Evolutionary conservation across 2,888 invertebrate genomes (phyloP).

Genomic region (Trachelus stipa): DNA sequence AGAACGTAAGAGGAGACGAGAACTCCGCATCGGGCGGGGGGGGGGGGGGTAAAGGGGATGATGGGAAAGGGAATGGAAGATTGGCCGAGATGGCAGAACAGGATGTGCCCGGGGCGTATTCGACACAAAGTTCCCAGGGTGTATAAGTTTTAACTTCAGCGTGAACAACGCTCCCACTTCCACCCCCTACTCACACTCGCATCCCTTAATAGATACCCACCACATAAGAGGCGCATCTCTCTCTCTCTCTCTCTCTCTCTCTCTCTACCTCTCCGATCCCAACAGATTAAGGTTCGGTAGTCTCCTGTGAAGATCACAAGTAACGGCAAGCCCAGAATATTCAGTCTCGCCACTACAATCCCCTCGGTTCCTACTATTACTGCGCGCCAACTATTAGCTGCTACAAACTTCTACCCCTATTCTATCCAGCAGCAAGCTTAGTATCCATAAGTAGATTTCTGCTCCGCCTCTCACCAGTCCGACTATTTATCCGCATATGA

Average conservation of each 20-base stretch:
- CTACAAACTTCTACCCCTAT: too few relatives aligned
- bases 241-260: too few relatives aligned
- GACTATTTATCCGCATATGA: too few relatives aligned
- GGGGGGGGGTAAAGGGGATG: not conserved
- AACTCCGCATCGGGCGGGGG: not conserved
- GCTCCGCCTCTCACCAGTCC: too few relatives aligned
- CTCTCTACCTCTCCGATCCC: slow-evolving; percentile 8
- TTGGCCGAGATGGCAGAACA: slow-evolving; percentile 47
- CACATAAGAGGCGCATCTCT: slow-evolving; percentile 41
- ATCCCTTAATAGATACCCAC: slow-evolving; percentile 54
- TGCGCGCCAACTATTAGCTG: too few relatives aligned
- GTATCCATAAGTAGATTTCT: too few relatives aligned
- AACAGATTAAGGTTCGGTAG: too few relatives aligned
- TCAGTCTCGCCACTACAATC: too few relatives aligned
- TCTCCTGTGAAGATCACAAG: too few relatives aligned
- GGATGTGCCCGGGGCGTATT: slow-evolving; percentile 55
- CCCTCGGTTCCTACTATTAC: too few relatives aligned
- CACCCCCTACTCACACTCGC: slow-evolving; percentile 12
- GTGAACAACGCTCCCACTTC: slow-evolving; percentile 12
- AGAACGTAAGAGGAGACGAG: not conserved
- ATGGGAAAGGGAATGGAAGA: slow-evolving; percentile 40
- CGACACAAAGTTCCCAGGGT: slow-evolving; percentile 54
- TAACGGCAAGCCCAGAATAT: too few relatives aligned
- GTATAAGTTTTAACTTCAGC: slow-evolving; percentile 54
- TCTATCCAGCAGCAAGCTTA: too few relatives aligned